A percentile compares a stretch with the other conserved stretches of the same genome.
Evolutionary conservation across 2,113 vertebrate genomes (phyloP).

Genomic region (Colossoma macropomum): DNA sequence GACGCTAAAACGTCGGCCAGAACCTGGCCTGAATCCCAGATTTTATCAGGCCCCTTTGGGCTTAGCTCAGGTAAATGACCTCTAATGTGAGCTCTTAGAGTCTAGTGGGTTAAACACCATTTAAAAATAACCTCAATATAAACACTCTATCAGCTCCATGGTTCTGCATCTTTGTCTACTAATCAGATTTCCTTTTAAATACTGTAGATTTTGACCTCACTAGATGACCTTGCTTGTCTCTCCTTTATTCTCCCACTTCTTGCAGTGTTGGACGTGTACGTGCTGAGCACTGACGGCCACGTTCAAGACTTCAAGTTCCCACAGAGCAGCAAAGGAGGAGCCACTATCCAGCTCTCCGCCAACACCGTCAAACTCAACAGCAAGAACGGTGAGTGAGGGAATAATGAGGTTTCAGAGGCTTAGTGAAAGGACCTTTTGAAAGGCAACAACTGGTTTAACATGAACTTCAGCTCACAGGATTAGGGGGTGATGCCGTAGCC

Average conservation of each 20-base stretch:
- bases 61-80: no score
- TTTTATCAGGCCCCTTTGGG: no score
- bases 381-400: conserved; percentile 86
- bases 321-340: conserved; percentile 89
- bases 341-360: conserved; percentile 91
- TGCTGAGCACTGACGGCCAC: conserved; percentile 95
- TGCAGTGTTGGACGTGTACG: conserved; percentile 93
- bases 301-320: conserved; percentile 97
- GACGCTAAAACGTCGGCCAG: no score
- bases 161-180: no score
- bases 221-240: neutral
- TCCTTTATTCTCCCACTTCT: neutral
- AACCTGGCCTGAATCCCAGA: no score
- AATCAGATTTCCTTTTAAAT: no score
- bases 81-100: no score
- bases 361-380: conserved; percentile 98
- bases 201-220: no score
- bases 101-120: no score
- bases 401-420: neutral
- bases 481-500: neutral
- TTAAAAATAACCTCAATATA: no score
- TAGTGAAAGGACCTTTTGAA: neutral
- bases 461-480: conserved; percentile 9
- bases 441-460: neutral
- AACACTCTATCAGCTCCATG: no score